Base-by-base conservation (phyloP, 1,140 invertebrate species). In the Cataglyphis hispanica region DNA sequence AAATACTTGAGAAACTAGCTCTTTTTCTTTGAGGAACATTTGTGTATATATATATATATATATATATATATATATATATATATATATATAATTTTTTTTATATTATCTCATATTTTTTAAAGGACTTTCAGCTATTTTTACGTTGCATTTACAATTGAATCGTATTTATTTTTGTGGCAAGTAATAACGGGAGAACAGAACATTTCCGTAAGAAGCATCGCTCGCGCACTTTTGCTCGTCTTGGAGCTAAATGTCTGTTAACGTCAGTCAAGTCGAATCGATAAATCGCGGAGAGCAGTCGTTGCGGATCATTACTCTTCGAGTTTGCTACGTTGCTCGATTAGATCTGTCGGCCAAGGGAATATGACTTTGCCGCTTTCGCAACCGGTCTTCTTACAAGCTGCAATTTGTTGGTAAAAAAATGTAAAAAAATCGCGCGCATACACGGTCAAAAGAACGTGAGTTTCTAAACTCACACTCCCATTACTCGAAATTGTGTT, bases 401-500 rank as follows among this genome's bases (percentile, higher is more conserved):
- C 60, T 63, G 60, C 63, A 86, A 84, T 74, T 86, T 74, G 50
- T 67, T 60, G 31, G 58, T 34, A 19, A 19, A 50, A 19, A 19
- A 50, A 40, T 43, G n/a, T 58, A 64, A n/a, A 58, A 53, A 70
- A 46, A 66, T 50, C 8, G 60, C 27, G 3, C 34, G 63, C 43
- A 19, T 43, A 13, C 34, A 22, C 22, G 40, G 46, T 16, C 19
- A 58, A 56, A 86, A 61, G 16, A 25, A 60, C 43, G 34, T n/a
- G n/a, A n/a, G n/a, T 13, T 34, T 40, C 25, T 46, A 60, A 74
- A 86, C 83, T 75, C 31, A 78, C 66, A 34, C 67, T 58, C 37
- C 69, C 50, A 86, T 86, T 86, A 86, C 69, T 37, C 60, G 58
- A 74, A 86, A 86, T 84, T 86, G 27, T 61, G n/a, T 75, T 84